These are phyloP conservation scores for Serranus cabrilla DNA, from an alignment of 2,797 vertebrate genomes.

Conservation along the genomic window DNA sequence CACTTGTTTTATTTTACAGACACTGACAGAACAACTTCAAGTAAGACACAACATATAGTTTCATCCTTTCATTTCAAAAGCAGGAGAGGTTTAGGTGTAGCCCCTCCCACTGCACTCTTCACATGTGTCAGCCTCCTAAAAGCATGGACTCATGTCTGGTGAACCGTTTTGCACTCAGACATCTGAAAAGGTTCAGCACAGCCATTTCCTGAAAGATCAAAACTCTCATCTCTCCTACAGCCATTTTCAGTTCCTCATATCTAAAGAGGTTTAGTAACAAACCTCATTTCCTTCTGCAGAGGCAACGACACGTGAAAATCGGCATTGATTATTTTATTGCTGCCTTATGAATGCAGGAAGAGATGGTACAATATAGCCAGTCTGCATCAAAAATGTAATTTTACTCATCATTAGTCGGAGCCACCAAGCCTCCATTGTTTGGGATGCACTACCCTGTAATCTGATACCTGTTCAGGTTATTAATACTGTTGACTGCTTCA, in stretches of 20 bases:
- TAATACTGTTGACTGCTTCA: neutral
- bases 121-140: neutral
- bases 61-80: neutral
- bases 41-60: neutral
- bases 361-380: constrained; percentile 6
- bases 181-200: neutral
- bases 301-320: constrained; percentile 22
- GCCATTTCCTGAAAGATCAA: neutral
- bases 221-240: neutral
- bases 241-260: constrained; percentile 5
- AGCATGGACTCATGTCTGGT: neutral
- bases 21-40: neutral
- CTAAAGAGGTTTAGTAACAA: neutral
- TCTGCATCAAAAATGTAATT: constrained; percentile 27
- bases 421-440: neutral
- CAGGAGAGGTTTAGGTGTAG: neutral
- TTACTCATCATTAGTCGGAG: constrained; percentile 41
- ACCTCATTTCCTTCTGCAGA: constrained; percentile 1
- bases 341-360: constrained; percentile 13
- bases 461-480: neutral
- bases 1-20: neutral
- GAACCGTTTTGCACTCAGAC: neutral
- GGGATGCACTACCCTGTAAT: constrained; percentile 7
- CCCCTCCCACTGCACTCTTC: neutral
- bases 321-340: constrained; percentile 18